A percentile compares a stretch with the other conserved stretches of the same genome.
These are phyloP conservation scores for Drosophila mulleri DNA, from an alignment of 2,888 invertebrate species.

Conservation along the genomic window DNA sequence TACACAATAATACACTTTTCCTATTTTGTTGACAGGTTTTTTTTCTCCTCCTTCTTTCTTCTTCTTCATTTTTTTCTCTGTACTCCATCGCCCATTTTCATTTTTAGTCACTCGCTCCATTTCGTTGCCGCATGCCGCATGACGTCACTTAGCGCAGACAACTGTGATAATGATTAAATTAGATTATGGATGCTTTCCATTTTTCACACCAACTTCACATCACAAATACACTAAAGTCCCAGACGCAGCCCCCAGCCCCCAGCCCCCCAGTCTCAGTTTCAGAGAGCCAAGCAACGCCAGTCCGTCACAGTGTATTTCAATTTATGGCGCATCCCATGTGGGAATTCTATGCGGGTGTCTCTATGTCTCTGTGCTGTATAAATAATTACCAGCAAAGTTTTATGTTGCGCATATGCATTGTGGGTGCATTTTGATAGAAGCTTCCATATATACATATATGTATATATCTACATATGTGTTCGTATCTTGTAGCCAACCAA, in stretches of 20 bases:
- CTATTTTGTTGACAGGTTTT: conserved; percentile 75
- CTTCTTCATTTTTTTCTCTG: background rate
- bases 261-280: background rate
- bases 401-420: conserved; percentile 60
- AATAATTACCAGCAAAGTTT: conserved; percentile 78
- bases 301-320: conserved; percentile 46
- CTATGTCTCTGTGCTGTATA: conserved; percentile 50
- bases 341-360: conserved; percentile 69
- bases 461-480: conserved; percentile 10
- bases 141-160: conserved; percentile 82
- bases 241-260: background rate
- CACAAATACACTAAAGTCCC: conserved; percentile 20
- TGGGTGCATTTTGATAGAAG: conserved; percentile 36
- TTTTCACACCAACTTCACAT: conserved; percentile 67
- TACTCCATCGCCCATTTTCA: background rate
- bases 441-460: conserved; percentile 30
- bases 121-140: conserved; percentile 46
- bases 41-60: conserved; percentile 4
- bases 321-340: conserved; percentile 73
- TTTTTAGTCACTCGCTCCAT: conserved; percentile 20
- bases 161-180: conserved; percentile 84
- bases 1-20: conserved; percentile 80
- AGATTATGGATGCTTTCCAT: conserved; percentile 80
- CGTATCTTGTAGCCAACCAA: conserved; percentile 35
- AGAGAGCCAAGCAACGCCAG: background rate